These are phyloP conservation scores for Cathartes aura DNA, from an alignment of 2,113 vertebrate species.

Conservation along the genomic window DNA sequence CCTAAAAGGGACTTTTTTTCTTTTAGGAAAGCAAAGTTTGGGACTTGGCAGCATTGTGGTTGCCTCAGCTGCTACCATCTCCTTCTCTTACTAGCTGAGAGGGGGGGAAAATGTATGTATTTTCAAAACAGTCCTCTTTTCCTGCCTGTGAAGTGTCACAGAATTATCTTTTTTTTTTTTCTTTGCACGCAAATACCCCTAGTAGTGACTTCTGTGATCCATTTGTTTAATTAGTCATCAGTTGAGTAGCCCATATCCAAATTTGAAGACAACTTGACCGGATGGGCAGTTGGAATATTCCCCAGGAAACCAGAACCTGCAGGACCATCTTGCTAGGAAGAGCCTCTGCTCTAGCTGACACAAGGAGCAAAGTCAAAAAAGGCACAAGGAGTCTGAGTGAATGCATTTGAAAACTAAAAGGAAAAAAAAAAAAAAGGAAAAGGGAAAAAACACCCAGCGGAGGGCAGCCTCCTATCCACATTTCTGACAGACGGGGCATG, in stretches of 20 bases:
- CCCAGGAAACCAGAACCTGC: not conserved
- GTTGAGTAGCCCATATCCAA: not conserved
- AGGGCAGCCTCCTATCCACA: conserved; percentile 49
- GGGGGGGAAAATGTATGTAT: not conserved
- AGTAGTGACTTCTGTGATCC: not conserved
- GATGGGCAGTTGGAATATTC: not conserved
- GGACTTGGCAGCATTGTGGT: not conserved
- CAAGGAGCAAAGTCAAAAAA: not conserved
- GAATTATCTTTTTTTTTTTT: not conserved
- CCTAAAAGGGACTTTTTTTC: not conserved
- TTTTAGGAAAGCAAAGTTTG: not conserved
- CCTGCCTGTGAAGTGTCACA: not conserved
- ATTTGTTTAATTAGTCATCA: not conserved
- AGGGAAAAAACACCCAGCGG: not conserved
- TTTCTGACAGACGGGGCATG: conserved; percentile 37
- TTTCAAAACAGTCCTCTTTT: not conserved
- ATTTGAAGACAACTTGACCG: not conserved
- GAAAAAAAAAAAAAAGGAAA: not conserved
- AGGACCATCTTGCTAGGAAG: not conserved
- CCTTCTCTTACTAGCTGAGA: not conserved
- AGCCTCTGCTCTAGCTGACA: not conserved
- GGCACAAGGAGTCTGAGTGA: not conserved
- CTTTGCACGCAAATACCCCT: not conserved
- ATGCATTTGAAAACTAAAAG: not conserved
- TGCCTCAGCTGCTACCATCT: not conserved